Evolutionary conservation across 1,140 invertebrate species (phyloP), one percentile per base, ranked within the genome.

Genomic region (Megathymus violae): DNA sequence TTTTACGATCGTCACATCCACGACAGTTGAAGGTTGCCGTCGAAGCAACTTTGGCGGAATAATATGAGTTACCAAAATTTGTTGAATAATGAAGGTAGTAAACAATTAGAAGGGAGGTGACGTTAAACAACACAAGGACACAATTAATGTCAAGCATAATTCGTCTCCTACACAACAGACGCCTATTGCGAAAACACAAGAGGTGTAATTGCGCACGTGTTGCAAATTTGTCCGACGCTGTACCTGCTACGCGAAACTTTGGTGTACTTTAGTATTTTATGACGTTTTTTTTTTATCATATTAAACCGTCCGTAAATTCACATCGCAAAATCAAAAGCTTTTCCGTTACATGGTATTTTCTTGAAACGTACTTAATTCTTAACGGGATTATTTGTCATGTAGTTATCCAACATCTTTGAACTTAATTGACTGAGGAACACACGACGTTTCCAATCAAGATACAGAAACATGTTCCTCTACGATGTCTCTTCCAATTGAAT

Each of bases 101-200:
- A 17, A 56, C 54, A 77, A 76, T 71, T 74, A 77, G 72, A 79
- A 82, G 65, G 72, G 65, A 61, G 43, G 50, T 50, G 61, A 69
- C 44, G 64, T 64, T 47, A 66, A 56, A 63, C 47, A 61, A 44
- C 27, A 47, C 72, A 78, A 82, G 70, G 76, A 67, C 74, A 61
- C 13, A 48, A 63, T 51, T 75, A 72, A 74, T 76, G 74, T 76
- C 72, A 73, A 52, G 65, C 64, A 79, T 82, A 76, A 74, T 79
- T 73, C 69, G 62, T 81, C 79, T 74, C 79, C 79, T 81, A 81
- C 76, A 79, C 76, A 70, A 40, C 46, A 68, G 63, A 69, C 44
- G 56, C 47, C 66, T 54, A 71, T 71, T 78, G 62, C 64, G 65
- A 59, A 74, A 62, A n/a, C n/a, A 67, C 43, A 61, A 38, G 46